Evolutionary conservation across 2,888 invertebrate genomes (phyloP), one percentile per base, ranked within the genome.

Genomic region (Volucella inanis): DNA sequence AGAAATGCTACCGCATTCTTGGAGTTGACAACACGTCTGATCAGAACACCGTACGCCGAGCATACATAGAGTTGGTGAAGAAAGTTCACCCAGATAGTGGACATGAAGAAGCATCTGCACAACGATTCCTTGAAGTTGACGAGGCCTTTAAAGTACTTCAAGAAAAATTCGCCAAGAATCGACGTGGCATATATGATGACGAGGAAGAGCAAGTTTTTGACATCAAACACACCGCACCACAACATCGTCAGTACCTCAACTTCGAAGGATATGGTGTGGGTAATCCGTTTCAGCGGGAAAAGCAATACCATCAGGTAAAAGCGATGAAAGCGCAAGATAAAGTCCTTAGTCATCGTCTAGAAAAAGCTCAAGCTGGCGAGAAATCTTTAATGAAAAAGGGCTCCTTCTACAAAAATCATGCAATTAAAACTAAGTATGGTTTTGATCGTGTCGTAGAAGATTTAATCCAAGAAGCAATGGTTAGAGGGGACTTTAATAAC

Each of bases 381-480:
- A 93, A 94, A 50, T 92, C 95, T 0, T 89, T 97, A 0, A 94
- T 95, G 93, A 94, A 95, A 80, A 95, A 94, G 89, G 94, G 94
- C 55, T 93, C 92, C 18, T 94, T 94, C 39, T 92, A 93, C 70
- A 93, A 93, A 67, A 94, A 94, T 88, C 95, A 95, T 91, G 95
- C 95, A 88, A 95, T 95, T 18, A 96, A 96, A 93, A 96, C 96
- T 0, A 96, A 96, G 93, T 95, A 92, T 89, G 97, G 97, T 0
- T 95, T 97, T 88, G 98, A 98, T 87, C 94, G 98, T 70, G 92
- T 98, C 0, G 98, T 98, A 0, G 98, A 98, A 91, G 98, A 98
- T 93, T 93, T 97, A 81, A 98, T 98, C 87, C 97, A 97, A 89
- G 97, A 98, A 90, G 95, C 98, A 0, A 98, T 98, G 94, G 95